Conservation (phyloP, 2,888 invertebrate species). For the Drosophila picticornis region DNA sequence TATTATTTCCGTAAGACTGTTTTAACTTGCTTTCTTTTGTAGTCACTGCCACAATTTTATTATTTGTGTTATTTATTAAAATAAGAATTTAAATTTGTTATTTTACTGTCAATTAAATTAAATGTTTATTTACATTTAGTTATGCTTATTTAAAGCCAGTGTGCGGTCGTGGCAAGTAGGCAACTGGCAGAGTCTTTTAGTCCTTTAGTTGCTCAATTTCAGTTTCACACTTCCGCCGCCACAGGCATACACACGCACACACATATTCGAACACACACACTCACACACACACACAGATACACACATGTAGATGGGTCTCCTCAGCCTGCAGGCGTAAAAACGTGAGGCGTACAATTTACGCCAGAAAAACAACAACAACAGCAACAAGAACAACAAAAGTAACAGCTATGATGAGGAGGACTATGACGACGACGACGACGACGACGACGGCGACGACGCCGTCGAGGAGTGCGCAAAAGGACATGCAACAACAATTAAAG, state of each 20-base stretch:
- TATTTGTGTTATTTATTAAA: not conserved
- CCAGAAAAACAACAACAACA: conserved; percentile 51
- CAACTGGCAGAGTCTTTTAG: conserved; percentile 74
- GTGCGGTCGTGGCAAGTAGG: conserved; percentile 64
- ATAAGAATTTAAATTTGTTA: not conserved
- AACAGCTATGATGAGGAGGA: conserved; percentile 46
- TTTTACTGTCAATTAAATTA: conserved; percentile 1
- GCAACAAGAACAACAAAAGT: conserved; percentile 37
- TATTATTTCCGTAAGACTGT: not conserved
- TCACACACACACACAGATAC: conserved; percentile 12
- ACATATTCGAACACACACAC: conserved; percentile 17
- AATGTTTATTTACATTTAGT: conserved; percentile 1
- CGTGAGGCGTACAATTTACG: conserved; percentile 80
- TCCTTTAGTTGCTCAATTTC: conserved; percentile 84
- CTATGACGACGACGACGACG: conserved; percentile 41
- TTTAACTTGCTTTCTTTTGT: no score
- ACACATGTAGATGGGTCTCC: conserved; percentile 66
- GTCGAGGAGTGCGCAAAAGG: conserved; percentile 67
- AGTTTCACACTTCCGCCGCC: conserved; percentile 84
- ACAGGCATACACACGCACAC: conserved; percentile 41
- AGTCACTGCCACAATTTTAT: not conserved
- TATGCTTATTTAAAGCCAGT: conserved; percentile 14
- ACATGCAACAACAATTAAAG: conserved; percentile 80
- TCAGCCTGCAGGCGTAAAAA: conserved; percentile 77
- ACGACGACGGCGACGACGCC: conserved; percentile 31